Evolutionary conservation across 2,113 vertebrate genomes (phyloP).

Genomic region (Scalopus aquaticus): DNA sequence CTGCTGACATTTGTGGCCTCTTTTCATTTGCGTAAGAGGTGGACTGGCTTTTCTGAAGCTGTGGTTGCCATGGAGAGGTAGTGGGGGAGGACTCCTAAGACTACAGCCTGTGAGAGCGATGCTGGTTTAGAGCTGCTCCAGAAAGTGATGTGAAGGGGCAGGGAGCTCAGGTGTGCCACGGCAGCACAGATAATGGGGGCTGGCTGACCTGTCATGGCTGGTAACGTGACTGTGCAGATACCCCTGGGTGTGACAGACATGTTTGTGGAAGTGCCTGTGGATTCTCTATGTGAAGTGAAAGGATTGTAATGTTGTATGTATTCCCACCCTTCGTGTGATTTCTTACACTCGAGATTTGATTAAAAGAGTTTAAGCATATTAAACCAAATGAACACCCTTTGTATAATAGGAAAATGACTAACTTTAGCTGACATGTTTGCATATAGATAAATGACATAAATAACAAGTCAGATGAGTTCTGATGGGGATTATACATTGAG

Average conservation of each 20-base stretch:
- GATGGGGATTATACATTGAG: neutral
- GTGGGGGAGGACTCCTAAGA: conserved; percentile 86
- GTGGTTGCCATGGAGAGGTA: conserved; percentile 94
- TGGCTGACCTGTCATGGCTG: conserved; percentile 77
- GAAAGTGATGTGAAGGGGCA: conserved; percentile 78
- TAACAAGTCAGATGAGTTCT: neutral
- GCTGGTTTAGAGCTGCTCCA: conserved; percentile 82
- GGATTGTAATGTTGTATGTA: conserved; percentile 44
- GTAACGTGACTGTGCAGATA: conserved; percentile 77
- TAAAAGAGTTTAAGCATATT: neutral
- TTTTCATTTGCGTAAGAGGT: conserved; percentile 88
- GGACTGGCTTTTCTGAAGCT: conserved; percentile 87
- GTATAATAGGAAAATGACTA: neutral
- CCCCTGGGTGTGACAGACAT: conserved; percentile 56
- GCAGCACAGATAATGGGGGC: conserved; percentile 69
- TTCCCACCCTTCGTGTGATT: conserved; percentile 13
- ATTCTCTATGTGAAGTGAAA: conserved; percentile 56
- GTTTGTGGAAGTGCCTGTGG: conserved; percentile 62
- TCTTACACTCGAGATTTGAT: neutral
- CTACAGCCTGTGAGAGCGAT: conserved; percentile 75
- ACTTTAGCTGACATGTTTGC: conserved; percentile 41
- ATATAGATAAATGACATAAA: neutral
- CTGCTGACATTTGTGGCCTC: conserved; percentile 85
- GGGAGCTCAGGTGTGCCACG: conserved; percentile 81
- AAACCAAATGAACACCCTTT: neutral